Conservation (phyloP, 1,140 invertebrate species). For the Zaprionus davidi region DNA sequence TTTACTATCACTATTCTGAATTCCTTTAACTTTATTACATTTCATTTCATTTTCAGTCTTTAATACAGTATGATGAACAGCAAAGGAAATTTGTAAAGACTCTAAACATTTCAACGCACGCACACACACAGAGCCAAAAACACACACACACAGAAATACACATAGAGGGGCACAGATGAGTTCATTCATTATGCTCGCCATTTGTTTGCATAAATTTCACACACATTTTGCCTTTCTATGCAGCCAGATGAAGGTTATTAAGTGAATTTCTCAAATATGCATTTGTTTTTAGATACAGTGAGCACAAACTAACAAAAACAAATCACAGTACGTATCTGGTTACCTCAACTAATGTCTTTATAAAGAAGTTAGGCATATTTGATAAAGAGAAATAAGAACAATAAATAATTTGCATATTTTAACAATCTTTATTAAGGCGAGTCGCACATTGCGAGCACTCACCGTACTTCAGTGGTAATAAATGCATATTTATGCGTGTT, state of each 20-base stretch:
- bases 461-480: neutral
- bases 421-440: neutral
- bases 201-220: conserved; percentile 51
- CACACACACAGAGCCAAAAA: neutral
- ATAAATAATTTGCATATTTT: neutral
- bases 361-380: neutral
- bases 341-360: neutral
- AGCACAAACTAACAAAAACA: neutral
- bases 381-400: too few species aligned
- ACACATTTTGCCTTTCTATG: conserved; percentile 32
- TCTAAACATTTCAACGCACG: neutral
- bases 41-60: neutral
- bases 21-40: neutral
- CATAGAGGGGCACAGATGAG: conserved; percentile 5
- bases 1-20: neutral
- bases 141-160: neutral
- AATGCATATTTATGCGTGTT: conserved; percentile 25
- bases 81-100: conserved; percentile 11
- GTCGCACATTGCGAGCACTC: neutral
- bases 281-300: neutral
- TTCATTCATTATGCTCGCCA: conserved; percentile 38
- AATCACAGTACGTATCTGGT: neutral
- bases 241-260: conserved; percentile 19
- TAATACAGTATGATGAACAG: neutral
- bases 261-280: conserved; percentile 28